Conservation (phyloP, 2,888 invertebrate genomes). For the Phortica okadai region DNA sequence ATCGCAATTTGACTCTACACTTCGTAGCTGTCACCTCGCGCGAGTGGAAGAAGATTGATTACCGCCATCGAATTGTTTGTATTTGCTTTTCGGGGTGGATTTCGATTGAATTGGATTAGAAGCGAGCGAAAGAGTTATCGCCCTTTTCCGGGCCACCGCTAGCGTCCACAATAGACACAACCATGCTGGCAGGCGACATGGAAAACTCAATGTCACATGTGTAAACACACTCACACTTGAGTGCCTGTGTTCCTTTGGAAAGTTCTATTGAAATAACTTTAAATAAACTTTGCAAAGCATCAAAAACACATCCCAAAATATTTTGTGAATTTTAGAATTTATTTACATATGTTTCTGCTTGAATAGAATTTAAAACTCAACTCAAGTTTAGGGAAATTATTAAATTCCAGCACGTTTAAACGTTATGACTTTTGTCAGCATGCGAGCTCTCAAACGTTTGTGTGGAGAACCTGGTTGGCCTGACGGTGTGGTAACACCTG, state of each 20-base stretch:
- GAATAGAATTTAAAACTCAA: neutral
- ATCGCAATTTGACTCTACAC: conserved; percentile 76
- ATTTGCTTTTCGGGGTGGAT: conserved; percentile 56
- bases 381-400: conserved; percentile 40
- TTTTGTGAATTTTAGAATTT: neutral
- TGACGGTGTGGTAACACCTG: conserved; percentile 66
- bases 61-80: conserved; percentile 77
- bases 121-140: conserved; percentile 66
- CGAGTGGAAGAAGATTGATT: conserved; percentile 77
- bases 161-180: conserved; percentile 34
- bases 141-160: conserved; percentile 34
- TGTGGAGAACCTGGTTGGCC: neutral
- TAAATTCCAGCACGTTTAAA: conserved; percentile 70
- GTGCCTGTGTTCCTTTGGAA: conserved; percentile 5
- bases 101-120: conserved; percentile 67
- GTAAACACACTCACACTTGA: conserved; percentile 11
- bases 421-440: conserved; percentile 72
- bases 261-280: conserved; percentile 39
- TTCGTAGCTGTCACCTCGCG: conserved; percentile 76
- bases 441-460: conserved; percentile 61
- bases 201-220: conserved; percentile 65
- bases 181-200: conserved; percentile 33
- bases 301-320: neutral
- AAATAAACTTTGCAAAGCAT: conserved; percentile 50
- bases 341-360: neutral